phyloP scores from a whole-genome alignment of 1,140 invertebrate genomes.

The Bombyx mandarina region DNA sequence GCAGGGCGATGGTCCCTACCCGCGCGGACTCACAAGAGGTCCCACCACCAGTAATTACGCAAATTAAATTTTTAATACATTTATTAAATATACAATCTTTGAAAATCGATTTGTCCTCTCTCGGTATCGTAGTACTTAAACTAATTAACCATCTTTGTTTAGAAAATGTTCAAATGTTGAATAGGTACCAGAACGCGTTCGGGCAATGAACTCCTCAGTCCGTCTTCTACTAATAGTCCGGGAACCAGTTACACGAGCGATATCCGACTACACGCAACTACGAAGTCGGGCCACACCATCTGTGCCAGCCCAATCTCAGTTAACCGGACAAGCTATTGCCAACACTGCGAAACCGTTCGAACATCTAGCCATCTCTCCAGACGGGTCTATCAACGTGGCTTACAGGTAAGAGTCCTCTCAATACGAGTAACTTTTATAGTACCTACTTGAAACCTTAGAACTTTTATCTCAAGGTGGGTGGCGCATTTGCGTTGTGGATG shows the following conservation, averaged over 20 bases:
- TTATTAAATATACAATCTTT: no score
- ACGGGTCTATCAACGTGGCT: slow-evolving; percentile 86
- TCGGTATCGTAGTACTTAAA: no score
- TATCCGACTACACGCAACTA: slow-evolving; percentile 96
- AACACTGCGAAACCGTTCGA: slow-evolving; percentile 79
- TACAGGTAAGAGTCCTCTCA: slow-evolving; percentile 72
- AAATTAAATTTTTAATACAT: no score
- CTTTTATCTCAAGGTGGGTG: no score
- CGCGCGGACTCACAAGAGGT: no score
- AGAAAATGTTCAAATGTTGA: no score
- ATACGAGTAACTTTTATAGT: neutral
- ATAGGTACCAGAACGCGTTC: slow-evolving; percentile 86
- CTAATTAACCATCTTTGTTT: no score
- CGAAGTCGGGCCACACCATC: slow-evolving; percentile 80
- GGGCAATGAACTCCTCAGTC: slow-evolving; percentile 93
- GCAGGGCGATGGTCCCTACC: no score
- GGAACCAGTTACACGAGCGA: slow-evolving; percentile 94
- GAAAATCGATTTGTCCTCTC: no score
- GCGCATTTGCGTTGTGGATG: no score
- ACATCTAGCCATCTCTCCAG: slow-evolving; percentile 82
- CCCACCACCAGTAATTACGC: no score
- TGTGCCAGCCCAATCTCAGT: slow-evolving; percentile 43
- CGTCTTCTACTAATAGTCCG: slow-evolving; percentile 95
- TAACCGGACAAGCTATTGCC: slow-evolving; percentile 37
- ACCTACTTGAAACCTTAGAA: no score